Evolutionary conservation across 2,113 vertebrate species (phyloP).

Genomic region (Pedionomus torquatus): DNA sequence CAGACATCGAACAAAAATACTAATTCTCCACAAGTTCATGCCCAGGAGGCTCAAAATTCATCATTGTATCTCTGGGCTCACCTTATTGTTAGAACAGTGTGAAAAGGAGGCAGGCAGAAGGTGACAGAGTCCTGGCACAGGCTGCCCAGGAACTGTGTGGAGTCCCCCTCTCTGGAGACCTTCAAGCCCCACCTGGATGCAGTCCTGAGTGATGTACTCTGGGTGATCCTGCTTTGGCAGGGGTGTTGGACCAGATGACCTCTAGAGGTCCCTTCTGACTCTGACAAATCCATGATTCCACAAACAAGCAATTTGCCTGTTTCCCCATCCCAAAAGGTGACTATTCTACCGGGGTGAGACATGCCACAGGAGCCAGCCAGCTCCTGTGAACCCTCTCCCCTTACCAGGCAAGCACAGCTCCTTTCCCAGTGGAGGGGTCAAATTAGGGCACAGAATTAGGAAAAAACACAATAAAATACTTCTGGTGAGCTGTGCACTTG

Average conservation of each 20-base stretch:
- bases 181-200: no score
- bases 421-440: background rate
- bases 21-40: background rate
- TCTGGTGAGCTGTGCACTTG: no score
- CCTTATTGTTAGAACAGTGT: background rate
- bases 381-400: background rate
- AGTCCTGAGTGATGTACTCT: no score
- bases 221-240: no score
- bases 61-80: background rate
- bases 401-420: background rate
- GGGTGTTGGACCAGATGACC: no score
- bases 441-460: background rate
- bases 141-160: no score
- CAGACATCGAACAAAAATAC: background rate
- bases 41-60: background rate
- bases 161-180: no score
- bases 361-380: background rate
- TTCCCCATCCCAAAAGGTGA: background rate
- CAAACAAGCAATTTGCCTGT: background rate
- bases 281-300: no score
- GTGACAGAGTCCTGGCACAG: no score
- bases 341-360: rapidly evolving
- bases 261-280: no score
- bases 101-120: background rate
- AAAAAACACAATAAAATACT: background rate